Conservation (phyloP, 2,797 vertebrate species). For the Borostomias antarcticus region DNA sequence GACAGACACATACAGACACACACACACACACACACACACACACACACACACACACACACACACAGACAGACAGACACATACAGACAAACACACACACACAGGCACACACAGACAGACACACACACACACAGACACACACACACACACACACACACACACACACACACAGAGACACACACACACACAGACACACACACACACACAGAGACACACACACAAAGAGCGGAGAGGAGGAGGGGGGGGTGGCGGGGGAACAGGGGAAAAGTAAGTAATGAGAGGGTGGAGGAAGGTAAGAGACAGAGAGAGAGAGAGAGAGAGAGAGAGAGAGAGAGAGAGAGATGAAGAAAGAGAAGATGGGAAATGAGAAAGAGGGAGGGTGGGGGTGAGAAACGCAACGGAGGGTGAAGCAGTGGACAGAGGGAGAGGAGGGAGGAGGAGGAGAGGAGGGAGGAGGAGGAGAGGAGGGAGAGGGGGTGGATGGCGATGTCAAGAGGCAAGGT, state of each 20-base stretch:
- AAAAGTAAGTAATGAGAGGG: not conserved
- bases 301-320: constrained; percentile 15
- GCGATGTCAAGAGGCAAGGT: not conserved
- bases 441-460: constrained; percentile 8
- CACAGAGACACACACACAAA: not conserved
- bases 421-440: not conserved
- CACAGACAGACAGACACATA: too few species aligned
- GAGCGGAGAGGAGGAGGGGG: constrained; percentile 14
- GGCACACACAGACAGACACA: not conserved
- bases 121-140: not conserved
- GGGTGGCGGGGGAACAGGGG: constrained; percentile 3
- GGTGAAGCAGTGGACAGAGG: constrained; percentile 3
- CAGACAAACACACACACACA: not conserved
- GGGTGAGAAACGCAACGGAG: too few species aligned
- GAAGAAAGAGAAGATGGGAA: not conserved
- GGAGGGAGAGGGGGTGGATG: not conserved
- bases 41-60: not conserved
- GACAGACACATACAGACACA: constrained; percentile 9
- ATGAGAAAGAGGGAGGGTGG: not conserved
- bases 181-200: not conserved
- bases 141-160: not conserved
- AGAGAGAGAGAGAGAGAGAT: constrained; percentile 13
- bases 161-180: not conserved
- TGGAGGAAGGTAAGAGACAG: not conserved
- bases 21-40: not conserved